phyloP scores from a whole-genome alignment of 2,113 vertebrate species.

The Neopipo cinnamomea region DNA sequence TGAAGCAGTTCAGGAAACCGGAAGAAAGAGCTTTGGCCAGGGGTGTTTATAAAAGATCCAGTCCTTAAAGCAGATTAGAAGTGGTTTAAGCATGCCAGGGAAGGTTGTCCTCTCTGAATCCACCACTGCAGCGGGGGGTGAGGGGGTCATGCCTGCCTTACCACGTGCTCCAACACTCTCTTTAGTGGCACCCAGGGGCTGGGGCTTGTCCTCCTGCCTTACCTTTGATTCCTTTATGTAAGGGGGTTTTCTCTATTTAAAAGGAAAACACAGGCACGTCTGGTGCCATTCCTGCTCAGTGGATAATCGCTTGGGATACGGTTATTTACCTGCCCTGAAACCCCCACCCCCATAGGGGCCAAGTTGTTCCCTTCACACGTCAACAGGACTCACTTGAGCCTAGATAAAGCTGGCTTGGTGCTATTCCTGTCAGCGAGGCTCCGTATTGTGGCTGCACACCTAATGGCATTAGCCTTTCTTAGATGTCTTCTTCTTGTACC shows the following conservation, averaged over 20 bases:
- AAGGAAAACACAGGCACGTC: background rate
- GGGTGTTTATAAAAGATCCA: constrained; percentile 49
- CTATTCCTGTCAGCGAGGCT: background rate
- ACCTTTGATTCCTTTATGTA: constrained; percentile 55
- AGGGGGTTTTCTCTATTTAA: constrained; percentile 1
- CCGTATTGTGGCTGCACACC: accelerated
- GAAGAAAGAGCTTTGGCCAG: constrained; percentile 61
- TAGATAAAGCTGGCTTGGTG: background rate
- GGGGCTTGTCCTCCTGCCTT: constrained; percentile 3
- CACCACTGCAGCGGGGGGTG: background rate
- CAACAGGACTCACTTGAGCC: background rate
- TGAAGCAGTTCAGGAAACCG: constrained; percentile 54
- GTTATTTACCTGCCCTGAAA: background rate
- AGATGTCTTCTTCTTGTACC: background rate
- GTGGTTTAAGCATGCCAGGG: constrained; percentile 56
- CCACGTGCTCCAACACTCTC: background rate
- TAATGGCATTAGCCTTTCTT: constrained; percentile 1
- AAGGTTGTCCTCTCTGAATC: constrained; percentile 52
- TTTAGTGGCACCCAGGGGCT: background rate
- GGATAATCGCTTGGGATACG: background rate
- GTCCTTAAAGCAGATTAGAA: constrained; percentile 62
- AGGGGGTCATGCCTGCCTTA: constrained; percentile 27
- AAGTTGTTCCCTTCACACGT: background rate
- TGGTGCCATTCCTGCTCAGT: background rate
- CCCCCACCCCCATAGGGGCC: background rate